Evolutionary conservation across 1,140 invertebrate genomes (phyloP), one percentile per base, ranked within the genome.

Genomic region (Papilio xuthus): DNA sequence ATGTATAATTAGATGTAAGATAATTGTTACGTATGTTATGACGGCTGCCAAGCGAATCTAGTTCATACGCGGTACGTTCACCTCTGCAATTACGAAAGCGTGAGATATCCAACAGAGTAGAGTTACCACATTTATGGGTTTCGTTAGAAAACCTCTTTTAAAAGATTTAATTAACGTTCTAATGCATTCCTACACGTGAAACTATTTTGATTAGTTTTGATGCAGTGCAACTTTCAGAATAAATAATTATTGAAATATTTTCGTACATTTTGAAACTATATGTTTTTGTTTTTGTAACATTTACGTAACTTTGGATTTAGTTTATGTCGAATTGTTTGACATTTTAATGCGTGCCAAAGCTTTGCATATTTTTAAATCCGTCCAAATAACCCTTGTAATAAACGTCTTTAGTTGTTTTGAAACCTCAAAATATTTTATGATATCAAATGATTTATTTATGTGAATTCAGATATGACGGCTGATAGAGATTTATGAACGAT

Each of bases 31-130:
- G 42, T 42, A 42, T 73, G 12, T 73, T 73, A 73, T 73, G 41
- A 73, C 42, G 20, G 20, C n/a, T 42, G 71, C 71, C 71, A 73
- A 28, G 47, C 69, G 42, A 47, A 85, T 85, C 77, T 85, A 78
- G 81, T 83, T 75, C 80, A 80, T 69, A 76, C 82, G 87, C 86
- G 84, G 89, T 90, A 88, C 89, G 82, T 92, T 92, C 88, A 92
- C 87, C 90, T 90, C 83, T 88, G 86, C 83, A 86, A 84, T 91
- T 90, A 92, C 88, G 90, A 91, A 89, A 90, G 87, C 84, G 87
- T 82, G 60, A 28, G 60, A 82, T 85, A 85, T 81, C 71, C 85
- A 81, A 67, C 60, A 4, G 10, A 85, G 82, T 85, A 86, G 42
- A 20, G 37, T 73, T 42, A 47, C 71, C 71, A 73, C 50, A 20